Evolutionary conservation across 2,888 invertebrate genomes (phyloP).

Genomic region (Metopia argyrocephala): DNA sequence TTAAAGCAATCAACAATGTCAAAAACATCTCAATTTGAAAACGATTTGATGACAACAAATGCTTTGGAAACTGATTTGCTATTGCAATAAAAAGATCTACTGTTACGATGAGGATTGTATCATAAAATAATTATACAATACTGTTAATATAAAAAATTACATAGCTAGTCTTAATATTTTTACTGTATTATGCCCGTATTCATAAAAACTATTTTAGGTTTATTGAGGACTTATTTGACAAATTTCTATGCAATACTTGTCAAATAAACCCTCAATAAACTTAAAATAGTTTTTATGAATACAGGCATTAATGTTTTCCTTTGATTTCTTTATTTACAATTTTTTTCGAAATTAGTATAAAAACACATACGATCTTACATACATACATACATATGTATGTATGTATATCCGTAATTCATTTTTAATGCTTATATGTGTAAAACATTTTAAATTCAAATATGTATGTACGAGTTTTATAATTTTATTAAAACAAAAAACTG

Average conservation of each 20-base stretch:
- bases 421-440: too few species aligned
- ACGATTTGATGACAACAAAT: conserved; percentile 73
- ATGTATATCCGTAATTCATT: background rate
- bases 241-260: too few species aligned
- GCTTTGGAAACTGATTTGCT: conserved; percentile 74
- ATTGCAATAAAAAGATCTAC: conserved; percentile 67
- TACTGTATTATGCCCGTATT: too few species aligned
- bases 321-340: conserved; percentile 23
- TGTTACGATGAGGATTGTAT: background rate
- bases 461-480: conserved; percentile 25
- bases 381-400: background rate
- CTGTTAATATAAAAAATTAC: background rate
- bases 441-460: background rate
- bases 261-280: too few species aligned
- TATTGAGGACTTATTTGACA: too few species aligned
- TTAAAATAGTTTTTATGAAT: too few species aligned
- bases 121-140: conserved; percentile 17
- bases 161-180: conserved; percentile 29
- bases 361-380: background rate
- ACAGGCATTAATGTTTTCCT: background rate
- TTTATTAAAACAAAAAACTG: background rate
- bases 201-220: too few species aligned
- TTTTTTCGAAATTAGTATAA: too few species aligned
- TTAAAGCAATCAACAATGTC: conserved; percentile 48
- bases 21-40: conserved; percentile 68